Percentiles rank a stretch among this genome's conserved stretches.
Conservation (phyloP, 1,140 invertebrate species). For the Meloidogyne chitwoodi region DNA sequence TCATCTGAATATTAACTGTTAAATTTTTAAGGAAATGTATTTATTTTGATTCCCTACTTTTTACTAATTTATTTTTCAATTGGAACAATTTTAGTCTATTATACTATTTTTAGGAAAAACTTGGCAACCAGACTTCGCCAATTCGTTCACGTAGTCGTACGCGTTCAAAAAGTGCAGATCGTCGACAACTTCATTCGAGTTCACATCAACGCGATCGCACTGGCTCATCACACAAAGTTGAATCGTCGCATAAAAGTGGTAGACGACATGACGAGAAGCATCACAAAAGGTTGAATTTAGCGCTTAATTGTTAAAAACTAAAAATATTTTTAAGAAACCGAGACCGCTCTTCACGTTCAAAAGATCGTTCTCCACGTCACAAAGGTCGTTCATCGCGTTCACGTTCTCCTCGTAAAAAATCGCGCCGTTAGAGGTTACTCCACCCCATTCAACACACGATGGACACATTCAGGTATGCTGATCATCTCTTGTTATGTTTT, state of each 20-base stretch:
- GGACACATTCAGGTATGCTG: not conserved
- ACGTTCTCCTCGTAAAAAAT: not conserved
- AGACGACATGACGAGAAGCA: not conserved
- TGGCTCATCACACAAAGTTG: not conserved
- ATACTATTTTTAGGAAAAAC: not conserved
- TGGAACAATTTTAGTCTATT: too few species aligned
- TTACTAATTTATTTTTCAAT: too few species aligned
- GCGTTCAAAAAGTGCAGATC: not conserved
- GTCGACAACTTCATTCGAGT: not conserved
- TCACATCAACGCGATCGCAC: not conserved
- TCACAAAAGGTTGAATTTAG: not conserved
- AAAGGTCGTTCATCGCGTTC: not conserved
- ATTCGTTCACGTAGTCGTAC: not conserved
- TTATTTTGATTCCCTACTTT: too few species aligned
- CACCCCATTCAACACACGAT: not conserved
- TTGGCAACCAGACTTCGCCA: not conserved
- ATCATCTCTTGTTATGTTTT: not conserved
- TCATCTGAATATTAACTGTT: too few species aligned
- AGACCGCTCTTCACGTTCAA: not conserved
- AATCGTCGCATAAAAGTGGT: not conserved
- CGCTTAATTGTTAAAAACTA: not conserved
- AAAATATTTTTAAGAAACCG: not conserved
- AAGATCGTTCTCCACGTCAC: not conserved
- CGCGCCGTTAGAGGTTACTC: not conserved
- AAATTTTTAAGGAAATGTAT: too few species aligned